These are phyloP conservation scores for Lepidocyrtoides sp. DNA, from an alignment of 2,888 invertebrate species.

Conservation along the genomic window DNA sequence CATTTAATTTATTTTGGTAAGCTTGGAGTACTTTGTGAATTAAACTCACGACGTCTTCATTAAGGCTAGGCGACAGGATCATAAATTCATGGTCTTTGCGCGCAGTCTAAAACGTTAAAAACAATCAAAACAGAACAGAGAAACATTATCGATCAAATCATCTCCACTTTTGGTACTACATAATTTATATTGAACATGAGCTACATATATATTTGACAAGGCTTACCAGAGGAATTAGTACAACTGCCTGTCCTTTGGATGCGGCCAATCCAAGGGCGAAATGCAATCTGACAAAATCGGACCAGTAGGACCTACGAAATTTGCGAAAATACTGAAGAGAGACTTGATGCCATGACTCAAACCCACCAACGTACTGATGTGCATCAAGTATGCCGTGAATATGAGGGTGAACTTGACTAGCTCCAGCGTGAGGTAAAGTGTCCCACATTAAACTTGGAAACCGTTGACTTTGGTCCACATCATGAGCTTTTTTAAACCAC, in stretches of 20 bases:
- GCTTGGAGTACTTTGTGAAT: slow-evolving; percentile 86
- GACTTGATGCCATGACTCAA: slow-evolving; percentile 86
- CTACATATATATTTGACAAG: too few species aligned
- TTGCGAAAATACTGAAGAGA: slow-evolving; percentile 86
- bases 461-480: slow-evolving; percentile 83
- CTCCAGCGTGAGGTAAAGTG: slow-evolving; percentile 87
- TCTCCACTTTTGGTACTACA: background rate
- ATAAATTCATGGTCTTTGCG: slow-evolving; percentile 87
- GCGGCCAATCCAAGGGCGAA: slow-evolving; percentile 86
- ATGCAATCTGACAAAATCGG: slow-evolving; percentile 86
- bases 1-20: slow-evolving; percentile 83
- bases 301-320: slow-evolving; percentile 86
- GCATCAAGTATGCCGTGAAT: slow-evolving; percentile 86
- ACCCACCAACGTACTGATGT: slow-evolving; percentile 86
- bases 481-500: slow-evolving; percentile 86
- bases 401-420: slow-evolving; percentile 88
- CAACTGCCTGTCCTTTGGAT: slow-evolving; percentile 86
- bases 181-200: background rate
- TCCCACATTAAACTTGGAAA: slow-evolving; percentile 86
- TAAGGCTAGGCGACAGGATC: slow-evolving; percentile 86
- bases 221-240: slow-evolving; percentile 86
- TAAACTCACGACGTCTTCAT: slow-evolving; percentile 86
- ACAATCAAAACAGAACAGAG: background rate
- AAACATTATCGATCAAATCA: too few species aligned
- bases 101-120: slow-evolving; percentile 86